These are phyloP conservation scores for Myiagra hebetior DNA, from an alignment of 2,113 vertebrate genomes.

Conservation along the genomic window DNA sequence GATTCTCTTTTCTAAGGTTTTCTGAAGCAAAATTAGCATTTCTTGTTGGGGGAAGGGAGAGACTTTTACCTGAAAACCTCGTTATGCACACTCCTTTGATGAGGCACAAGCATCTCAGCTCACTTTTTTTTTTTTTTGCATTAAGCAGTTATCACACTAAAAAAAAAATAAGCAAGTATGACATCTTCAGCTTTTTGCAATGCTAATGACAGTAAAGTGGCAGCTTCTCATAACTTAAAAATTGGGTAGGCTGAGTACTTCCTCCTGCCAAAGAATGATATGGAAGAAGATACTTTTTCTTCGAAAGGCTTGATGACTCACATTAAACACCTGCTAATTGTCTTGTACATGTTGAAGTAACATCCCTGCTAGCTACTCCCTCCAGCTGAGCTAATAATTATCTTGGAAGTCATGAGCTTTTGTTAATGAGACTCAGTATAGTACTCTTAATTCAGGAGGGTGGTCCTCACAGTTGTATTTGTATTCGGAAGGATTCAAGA, in stretches of 20 bases:
- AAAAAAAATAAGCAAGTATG: not conserved
- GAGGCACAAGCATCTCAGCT: not conserved
- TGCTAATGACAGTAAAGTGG: not conserved
- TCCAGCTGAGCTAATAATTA: conserved; percentile 41
- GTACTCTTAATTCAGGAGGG: not conserved
- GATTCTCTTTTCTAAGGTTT: conserved; percentile 1
- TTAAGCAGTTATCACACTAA: not conserved
- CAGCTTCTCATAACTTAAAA: not conserved
- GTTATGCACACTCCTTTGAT: not conserved
- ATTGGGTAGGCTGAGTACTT: not conserved
- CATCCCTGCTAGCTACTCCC: not conserved
- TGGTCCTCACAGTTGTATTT: not conserved
- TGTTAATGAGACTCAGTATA: not conserved
- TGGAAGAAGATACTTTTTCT: not conserved
- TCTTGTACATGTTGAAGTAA: conserved; percentile 6
- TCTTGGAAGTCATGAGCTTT: conserved; percentile 11
- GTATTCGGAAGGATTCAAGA: not conserved
- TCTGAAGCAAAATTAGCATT: conserved; percentile 24
- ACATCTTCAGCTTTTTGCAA: not conserved
- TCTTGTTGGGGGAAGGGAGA: not conserved
- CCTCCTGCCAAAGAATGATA: not conserved
- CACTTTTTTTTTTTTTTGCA: not conserved
- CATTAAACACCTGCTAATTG: conserved; percentile 19
- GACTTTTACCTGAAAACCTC: not conserved
- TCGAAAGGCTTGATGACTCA: not conserved